phyloP scores from a whole-genome alignment of 2,888 invertebrate species.

The Anodontia alba region DNA sequence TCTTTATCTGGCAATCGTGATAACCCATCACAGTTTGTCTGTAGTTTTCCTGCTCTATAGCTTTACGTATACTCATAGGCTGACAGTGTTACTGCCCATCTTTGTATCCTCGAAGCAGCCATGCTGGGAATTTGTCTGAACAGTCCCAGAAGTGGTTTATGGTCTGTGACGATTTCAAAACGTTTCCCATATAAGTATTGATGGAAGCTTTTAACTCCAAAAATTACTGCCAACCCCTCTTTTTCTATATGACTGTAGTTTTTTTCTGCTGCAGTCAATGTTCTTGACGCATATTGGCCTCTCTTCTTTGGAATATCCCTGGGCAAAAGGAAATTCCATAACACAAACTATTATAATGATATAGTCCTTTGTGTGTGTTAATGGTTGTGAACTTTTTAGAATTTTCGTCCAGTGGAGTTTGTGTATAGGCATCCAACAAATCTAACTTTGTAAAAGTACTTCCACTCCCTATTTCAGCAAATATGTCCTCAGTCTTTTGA shows the following conservation, averaged over 20 bases:
- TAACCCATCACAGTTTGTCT: constrained; percentile 32
- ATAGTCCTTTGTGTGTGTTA: constrained; percentile 62
- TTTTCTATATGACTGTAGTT: constrained; percentile 68
- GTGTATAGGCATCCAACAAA: constrained; percentile 57
- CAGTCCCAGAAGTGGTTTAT: constrained; percentile 39
- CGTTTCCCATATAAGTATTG: constrained; percentile 60
- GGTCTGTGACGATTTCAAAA: constrained; percentile 47
- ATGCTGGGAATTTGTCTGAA: constrained; percentile 31
- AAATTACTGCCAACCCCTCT: constrained; percentile 63
- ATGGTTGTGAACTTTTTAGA: constrained; percentile 48
- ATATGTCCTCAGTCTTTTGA: constrained; percentile 67
- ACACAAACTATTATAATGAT: constrained; percentile 54
- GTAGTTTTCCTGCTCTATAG: constrained; percentile 22
- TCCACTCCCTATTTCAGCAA: constrained; percentile 46
- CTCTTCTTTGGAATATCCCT: constrained; percentile 60
- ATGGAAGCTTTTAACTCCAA: constrained; percentile 64
- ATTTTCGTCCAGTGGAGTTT: constrained; percentile 31
- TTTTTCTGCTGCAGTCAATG: constrained; percentile 51
- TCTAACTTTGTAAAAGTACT: constrained; percentile 60
- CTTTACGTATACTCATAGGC: constrained; percentile 41
- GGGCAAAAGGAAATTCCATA: constrained; percentile 59
- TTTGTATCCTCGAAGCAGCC: constrained; percentile 44
- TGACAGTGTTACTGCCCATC: constrained; percentile 42
- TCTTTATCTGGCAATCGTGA: constrained; percentile 17
- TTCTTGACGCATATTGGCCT: constrained; percentile 62